A percentile compares a stretch with the other conserved stretches of the same genome.
These are phyloP conservation scores for Polyommatus icarus DNA, from an alignment of 2,888 invertebrate species.

Conservation along the genomic window DNA sequence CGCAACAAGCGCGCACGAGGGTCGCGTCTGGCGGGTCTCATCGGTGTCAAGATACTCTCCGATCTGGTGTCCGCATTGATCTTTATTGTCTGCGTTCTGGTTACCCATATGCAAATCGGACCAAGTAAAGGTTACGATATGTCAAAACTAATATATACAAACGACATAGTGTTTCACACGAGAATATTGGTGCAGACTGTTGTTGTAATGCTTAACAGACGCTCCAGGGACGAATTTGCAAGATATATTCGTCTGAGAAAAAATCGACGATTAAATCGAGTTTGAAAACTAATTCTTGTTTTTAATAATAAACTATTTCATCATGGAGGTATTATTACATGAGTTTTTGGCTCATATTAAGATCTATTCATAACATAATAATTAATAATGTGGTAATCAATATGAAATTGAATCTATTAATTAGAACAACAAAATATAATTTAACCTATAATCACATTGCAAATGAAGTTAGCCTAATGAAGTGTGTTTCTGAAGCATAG, in stretches of 20 bases:
- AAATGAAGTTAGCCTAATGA: neutral
- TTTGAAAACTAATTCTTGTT: neutral
- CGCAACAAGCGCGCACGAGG: neutral
- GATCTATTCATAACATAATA: neutral
- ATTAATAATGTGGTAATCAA: neutral
- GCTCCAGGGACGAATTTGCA: neutral
- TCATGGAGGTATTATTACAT: neutral
- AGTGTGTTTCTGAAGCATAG: neutral
- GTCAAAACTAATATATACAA: neutral
- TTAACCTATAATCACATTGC: neutral
- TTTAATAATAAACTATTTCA: too few species aligned
- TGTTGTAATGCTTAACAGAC: neutral
- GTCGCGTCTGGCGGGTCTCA: neutral
- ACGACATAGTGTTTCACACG: neutral
- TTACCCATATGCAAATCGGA: neutral
- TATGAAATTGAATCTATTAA: neutral
- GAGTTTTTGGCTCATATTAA: neutral
- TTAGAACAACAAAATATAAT: neutral
- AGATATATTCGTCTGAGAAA: neutral
- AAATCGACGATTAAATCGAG: neutral
- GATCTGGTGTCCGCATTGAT: neutral
- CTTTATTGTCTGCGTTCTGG: neutral
- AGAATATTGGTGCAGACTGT: neutral
- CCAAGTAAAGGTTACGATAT: neutral
- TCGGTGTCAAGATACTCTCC: constrained; percentile 1